Base-by-base conservation (phyloP, 2,797 vertebrate genomes). In the Balearica regulorum region DNA sequence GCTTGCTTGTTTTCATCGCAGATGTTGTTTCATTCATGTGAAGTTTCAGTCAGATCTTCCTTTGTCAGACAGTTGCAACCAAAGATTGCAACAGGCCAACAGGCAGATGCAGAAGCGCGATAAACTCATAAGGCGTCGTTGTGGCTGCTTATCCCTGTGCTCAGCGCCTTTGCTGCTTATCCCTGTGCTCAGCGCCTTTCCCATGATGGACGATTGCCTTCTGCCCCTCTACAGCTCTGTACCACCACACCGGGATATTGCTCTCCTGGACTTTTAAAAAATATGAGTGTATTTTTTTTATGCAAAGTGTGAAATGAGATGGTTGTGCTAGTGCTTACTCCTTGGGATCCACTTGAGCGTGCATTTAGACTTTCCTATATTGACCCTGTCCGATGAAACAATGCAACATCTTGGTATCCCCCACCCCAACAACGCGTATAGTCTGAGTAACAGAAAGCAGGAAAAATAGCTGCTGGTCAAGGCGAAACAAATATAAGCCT, bases 161-260 rank as follows among this genome's bases (percentile, higher is more conserved):
- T 77, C 51, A 15, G 14, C 6, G 3, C 54, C 39, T 60, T 79
- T 41, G 26, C 44, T 77, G 39, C 61, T 94, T 19, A 28, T 46
- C 18, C 19, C 26, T 31, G 58, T 22, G 29, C 33, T 77, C 51
- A 15, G 14, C 6, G 2, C 54, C 39, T 60, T 79, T 41, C 37
- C 78, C 2, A 0, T 0, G 1, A 5, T 2, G 4, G 33, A 6
- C 1, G 0, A n/a, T 49, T 49, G 43, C 48, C 25, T 51, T 28
- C 25, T 51, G 3, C 6, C 9, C 21, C 61, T 28, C 68, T 61
- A 3, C 58, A 66, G 53, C 41, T 71, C 31, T 5, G 2, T n/a
- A 28, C 41, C 70, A 44, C 51, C 70, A 17, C 53, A 44, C 37
- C 4, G 1, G 7, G 5, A 1, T 46, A 16, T 35, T n/a, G 26